Conservation (phyloP, 2,888 invertebrate genomes). For the Pimpla rufipes region DNA sequence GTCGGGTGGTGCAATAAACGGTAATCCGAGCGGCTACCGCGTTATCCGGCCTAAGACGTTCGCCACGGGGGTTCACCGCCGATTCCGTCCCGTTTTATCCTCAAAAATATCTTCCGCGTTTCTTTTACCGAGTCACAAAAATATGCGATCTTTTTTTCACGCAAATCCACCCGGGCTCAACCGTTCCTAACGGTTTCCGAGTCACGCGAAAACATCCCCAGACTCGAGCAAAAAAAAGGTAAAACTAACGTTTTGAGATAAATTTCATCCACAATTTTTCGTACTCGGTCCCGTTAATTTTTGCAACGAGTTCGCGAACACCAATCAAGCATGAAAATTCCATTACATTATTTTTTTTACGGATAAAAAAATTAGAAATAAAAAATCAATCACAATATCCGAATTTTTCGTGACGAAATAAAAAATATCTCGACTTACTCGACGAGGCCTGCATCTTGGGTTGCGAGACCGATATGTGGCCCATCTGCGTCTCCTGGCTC, state of each 20-base stretch:
- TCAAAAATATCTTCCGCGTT: neutral
- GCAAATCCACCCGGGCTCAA: too few relatives aligned
- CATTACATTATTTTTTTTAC: too few relatives aligned
- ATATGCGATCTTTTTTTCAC: too few relatives aligned
- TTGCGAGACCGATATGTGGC: constrained; percentile 75
- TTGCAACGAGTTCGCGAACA: too few relatives aligned
- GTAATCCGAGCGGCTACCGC: constrained; percentile 28
- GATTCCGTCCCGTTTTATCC: neutral
- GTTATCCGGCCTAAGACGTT: constrained; percentile 11
- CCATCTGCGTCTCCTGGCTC: constrained; percentile 77
- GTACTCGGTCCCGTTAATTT: too few relatives aligned
- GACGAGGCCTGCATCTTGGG: constrained; percentile 82
- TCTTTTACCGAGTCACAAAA: too few relatives aligned
- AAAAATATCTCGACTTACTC: constrained; percentile 78
- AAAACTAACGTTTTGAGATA: too few relatives aligned
- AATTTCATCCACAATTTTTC: too few relatives aligned
- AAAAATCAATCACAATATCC: neutral
- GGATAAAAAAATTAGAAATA: constrained; percentile 1
- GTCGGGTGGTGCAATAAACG: constrained; percentile 4
- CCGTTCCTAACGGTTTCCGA: too few relatives aligned
- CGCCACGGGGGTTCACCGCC: constrained; percentile 2
- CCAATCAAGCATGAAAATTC: too few relatives aligned
- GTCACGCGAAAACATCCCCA: too few relatives aligned
- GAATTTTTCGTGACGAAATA: constrained; percentile 4
- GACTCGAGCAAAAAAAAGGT: too few relatives aligned